Evolutionary conservation across 2,888 invertebrate species (phyloP).

Genomic region (Abscondita cerata): DNA sequence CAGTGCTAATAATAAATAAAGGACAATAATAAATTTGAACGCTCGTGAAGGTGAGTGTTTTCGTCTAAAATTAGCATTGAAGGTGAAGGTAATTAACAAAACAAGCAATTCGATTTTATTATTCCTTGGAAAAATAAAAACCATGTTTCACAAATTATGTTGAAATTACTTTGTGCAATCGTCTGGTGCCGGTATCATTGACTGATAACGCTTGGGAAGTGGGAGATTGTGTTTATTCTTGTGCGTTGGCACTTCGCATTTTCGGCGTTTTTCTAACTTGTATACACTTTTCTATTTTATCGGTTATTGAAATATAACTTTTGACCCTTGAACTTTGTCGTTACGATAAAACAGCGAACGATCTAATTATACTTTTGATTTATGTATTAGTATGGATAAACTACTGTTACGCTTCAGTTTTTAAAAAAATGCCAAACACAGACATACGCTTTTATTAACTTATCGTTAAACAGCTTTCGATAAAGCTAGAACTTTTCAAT

Average conservation of each 20-base stretch:
- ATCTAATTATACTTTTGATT: constrained; percentile 34
- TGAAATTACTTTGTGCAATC: constrained; percentile 41
- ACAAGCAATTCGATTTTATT: constrained; percentile 5
- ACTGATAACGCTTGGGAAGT: constrained; percentile 37
- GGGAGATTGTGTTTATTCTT: constrained; percentile 17
- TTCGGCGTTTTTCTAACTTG: constrained; percentile 24
- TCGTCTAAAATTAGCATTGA: constrained; percentile 25
- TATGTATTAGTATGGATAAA: constrained; percentile 23
- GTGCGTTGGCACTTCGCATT: constrained; percentile 27
- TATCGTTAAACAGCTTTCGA: constrained; percentile 14
- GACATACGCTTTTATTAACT: constrained; percentile 18
- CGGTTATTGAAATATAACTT: constrained; percentile 43
- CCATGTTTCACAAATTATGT: constrained; percentile 24
- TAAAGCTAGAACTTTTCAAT: constrained; percentile 14
- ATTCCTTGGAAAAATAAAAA: constrained; percentile 1
- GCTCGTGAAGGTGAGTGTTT: constrained; percentile 22
- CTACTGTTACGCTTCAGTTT: constrained; percentile 19
- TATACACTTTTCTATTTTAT: constrained; percentile 31
- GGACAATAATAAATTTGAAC: neutral
- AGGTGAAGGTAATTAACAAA: constrained; percentile 29
- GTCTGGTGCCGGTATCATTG: constrained; percentile 41
- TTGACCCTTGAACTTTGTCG: constrained; percentile 51
- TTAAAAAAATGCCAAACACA: constrained; percentile 22
- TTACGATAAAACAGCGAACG: constrained; percentile 42
- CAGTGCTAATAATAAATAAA: constrained; percentile 6